These are phyloP conservation scores for Apogon hyalosoma DNA, from an alignment of 2,797 vertebrate genomes.

Conservation along the genomic window DNA sequence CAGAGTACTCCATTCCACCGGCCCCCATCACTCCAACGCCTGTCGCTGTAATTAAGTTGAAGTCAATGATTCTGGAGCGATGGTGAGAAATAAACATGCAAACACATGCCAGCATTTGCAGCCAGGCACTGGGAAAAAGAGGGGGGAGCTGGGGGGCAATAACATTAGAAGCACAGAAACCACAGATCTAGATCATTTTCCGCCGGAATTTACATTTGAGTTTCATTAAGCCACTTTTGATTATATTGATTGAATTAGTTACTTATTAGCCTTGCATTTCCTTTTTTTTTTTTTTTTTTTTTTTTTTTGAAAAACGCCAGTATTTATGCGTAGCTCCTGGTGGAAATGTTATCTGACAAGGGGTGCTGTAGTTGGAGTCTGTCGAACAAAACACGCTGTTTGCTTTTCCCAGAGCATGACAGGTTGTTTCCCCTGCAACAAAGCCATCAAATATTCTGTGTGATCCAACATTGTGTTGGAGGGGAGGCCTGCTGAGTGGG, in stretches of 20 bases:
- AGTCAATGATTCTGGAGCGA: conserved; percentile 99
- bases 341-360: conserved; percentile 84
- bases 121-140: conserved; percentile 62
- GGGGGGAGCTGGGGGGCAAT: not conserved
- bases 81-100: conserved; percentile 98
- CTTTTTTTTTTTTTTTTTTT: conserved; percentile 17
- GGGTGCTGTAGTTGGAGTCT: conserved; percentile 76
- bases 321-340: conserved; percentile 68
- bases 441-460: conserved; percentile 86
- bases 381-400: conserved; percentile 84
- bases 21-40: conserved; percentile 97
- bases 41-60: conserved; percentile 99
- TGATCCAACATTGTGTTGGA: conserved; percentile 85
- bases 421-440: conserved; percentile 87
- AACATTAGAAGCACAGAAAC: conserved; percentile 53
- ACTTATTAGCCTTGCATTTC: conserved; percentile 62
- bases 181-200: conserved; percentile 64
- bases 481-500: conserved; percentile 84
- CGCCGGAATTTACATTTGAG: conserved; percentile 65
- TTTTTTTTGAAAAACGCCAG: conserved; percentile 40
- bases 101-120: conserved; percentile 89
- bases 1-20: conserved; percentile 93
- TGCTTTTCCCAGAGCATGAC: conserved; percentile 85
- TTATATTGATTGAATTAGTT: conserved; percentile 78
- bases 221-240: conserved; percentile 77